Evolutionary conservation across 64 coral and sea anemone species (phyloP).

Genomic region (Exaiptasia diaphana): DNA sequence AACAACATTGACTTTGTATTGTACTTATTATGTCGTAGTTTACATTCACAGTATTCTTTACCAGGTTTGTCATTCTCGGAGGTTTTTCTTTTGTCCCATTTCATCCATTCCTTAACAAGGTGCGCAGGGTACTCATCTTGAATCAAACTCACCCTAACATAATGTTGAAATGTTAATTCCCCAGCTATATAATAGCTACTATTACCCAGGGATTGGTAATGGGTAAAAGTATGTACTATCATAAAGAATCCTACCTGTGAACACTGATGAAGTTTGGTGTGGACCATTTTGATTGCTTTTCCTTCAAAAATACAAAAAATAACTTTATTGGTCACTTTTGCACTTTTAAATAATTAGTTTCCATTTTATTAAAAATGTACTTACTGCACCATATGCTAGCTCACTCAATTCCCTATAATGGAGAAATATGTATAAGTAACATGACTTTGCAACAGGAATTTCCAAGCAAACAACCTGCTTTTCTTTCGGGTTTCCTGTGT

Average conservation of each 20-base stretch:
- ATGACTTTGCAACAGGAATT: too few species aligned
- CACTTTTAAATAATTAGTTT: too few species aligned
- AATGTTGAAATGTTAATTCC: too few species aligned
- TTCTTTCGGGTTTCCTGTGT: too few species aligned
- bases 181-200: too few species aligned
- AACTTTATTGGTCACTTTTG: too few species aligned
- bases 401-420: too few species aligned
- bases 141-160: constrained; percentile 32
- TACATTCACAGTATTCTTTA: not conserved
- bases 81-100: constrained; percentile 22
- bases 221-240: not conserved
- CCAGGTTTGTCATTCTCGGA: constrained; percentile 60
- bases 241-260: constrained; percentile 19
- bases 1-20: not conserved
- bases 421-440: too few species aligned
- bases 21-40: not conserved
- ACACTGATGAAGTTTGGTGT: constrained; percentile 60
- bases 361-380: too few species aligned
- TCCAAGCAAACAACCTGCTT: too few species aligned
- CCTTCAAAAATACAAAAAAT: constrained; percentile 1
- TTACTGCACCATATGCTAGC: too few species aligned
- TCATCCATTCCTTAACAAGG: constrained; percentile 37
- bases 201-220: too few species aligned
- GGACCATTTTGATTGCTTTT: not conserved
- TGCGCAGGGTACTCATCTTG: constrained; percentile 36